Percentiles rank a stretch among this genome's conserved stretches.
Evolutionary conservation across 1,140 invertebrate species (phyloP).

Genomic region (Apocrypta bakeri): DNA sequence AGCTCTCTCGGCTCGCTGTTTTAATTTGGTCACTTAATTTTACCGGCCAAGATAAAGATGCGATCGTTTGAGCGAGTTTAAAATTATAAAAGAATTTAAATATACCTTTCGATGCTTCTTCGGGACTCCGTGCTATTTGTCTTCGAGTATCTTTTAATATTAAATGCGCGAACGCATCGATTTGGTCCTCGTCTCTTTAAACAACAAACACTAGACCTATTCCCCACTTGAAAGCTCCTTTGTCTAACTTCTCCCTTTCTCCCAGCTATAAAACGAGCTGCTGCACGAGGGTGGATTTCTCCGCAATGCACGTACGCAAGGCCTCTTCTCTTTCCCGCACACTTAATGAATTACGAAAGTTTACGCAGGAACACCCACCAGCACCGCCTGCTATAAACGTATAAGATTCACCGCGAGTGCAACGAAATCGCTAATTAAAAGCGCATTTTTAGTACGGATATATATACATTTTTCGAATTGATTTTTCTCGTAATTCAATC

Average conservation of each 20-base stretch:
- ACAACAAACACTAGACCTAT: neutral
- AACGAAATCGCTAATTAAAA: neutral
- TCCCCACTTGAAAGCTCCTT: neutral
- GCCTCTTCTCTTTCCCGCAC: neutral
- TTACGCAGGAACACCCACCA: neutral
- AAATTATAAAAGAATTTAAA: no score
- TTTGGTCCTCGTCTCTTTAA: neutral
- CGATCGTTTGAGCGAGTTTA: no score
- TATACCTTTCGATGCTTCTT: no score
- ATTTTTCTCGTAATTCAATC: neutral
- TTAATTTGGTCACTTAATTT: neutral
- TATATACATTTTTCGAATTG: neutral
- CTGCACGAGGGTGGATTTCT: constrained; percentile 18
- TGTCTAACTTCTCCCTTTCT: constrained; percentile 5
- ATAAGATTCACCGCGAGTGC: neutral
- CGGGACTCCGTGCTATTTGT: neutral
- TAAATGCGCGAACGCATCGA: neutral
- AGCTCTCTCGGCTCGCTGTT: neutral
- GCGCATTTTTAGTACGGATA: neutral
- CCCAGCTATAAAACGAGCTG: neutral
- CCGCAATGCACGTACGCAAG: neutral
- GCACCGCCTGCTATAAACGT: neutral
- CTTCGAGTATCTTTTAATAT: neutral
- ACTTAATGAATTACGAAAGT: constrained; percentile 35
- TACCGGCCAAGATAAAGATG: no score